These are phyloP conservation scores for Alectura lathami DNA, from an alignment of 2,113 vertebrate genomes.

Conservation along the genomic window DNA sequence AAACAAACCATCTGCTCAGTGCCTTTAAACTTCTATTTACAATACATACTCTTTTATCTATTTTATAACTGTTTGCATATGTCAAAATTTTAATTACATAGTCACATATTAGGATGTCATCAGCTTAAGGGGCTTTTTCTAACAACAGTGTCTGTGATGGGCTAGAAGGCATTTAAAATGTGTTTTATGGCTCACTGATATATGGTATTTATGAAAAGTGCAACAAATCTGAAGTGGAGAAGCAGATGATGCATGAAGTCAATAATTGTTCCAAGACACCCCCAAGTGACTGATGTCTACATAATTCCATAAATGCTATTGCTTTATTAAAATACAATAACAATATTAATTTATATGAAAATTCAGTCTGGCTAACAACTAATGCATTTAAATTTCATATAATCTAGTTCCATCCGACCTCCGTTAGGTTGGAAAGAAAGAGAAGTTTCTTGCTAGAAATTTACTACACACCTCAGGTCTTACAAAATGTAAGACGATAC, in stretches of 20 bases:
- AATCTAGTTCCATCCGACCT: conserved; percentile 15
- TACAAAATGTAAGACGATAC: neutral
- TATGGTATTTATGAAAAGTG: conserved; percentile 52
- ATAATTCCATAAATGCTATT: conserved; percentile 56
- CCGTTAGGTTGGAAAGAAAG: neutral
- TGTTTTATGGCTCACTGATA: conserved; percentile 23
- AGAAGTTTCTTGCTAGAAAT: neutral
- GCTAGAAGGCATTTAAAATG: conserved; percentile 17
- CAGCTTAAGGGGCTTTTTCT: conserved; percentile 25
- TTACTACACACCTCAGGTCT: neutral
- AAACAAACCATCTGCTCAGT: conserved; percentile 73
- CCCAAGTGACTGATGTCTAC: conserved; percentile 45
- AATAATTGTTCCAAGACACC: conserved; percentile 60
- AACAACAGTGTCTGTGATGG: neutral
- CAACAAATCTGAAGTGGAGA: conserved; percentile 53
- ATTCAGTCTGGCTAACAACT: conserved; percentile 50
- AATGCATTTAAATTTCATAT: conserved; percentile 59
- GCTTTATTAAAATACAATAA: conserved; percentile 66
- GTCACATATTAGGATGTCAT: conserved; percentile 42
- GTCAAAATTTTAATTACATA: conserved; percentile 71
- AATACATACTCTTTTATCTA: conserved; percentile 56
- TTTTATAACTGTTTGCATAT: conserved; percentile 68
- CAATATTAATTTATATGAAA: conserved; percentile 71
- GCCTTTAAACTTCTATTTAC: conserved; percentile 70
- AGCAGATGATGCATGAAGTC: conserved; percentile 65